phyloP scores from a whole-genome alignment of 2,888 invertebrate species.

The Microchrysa polita region DNA sequence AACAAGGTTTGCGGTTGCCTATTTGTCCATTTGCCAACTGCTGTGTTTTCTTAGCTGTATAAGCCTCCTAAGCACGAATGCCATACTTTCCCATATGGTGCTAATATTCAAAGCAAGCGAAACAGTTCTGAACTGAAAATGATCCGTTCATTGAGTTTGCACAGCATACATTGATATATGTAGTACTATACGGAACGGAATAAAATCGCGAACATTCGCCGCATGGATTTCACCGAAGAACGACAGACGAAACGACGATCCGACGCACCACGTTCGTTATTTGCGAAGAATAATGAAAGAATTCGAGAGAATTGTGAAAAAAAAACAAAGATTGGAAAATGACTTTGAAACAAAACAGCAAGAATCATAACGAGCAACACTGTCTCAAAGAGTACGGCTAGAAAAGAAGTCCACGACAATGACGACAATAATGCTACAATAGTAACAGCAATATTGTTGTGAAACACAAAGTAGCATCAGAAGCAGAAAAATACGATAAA shows the following conservation, averaged over 20 bases:
- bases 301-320: neutral
- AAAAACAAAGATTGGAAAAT: neutral
- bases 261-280: too few relatives aligned
- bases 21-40: neutral
- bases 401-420: neutral
- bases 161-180: too few relatives aligned
- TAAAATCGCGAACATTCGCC: too few relatives aligned
- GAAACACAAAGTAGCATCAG: neutral
- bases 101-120: slow-evolving; percentile 6
- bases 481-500: slow-evolving; percentile 32
- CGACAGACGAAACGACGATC: neutral
- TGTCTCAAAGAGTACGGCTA: too few relatives aligned
- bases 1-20: neutral
- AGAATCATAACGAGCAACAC: neutral
- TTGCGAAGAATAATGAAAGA: too few relatives aligned
- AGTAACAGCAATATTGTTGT: neutral
- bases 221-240: too few relatives aligned
- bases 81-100: slow-evolving; percentile 6
- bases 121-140: slow-evolving; percentile 6
- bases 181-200: too few relatives aligned
- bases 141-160: slow-evolving; percentile 5
- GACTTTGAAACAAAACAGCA: neutral
- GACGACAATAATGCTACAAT: neutral
- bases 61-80: neutral
- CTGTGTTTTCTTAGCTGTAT: neutral